These are phyloP conservation scores for Leptinotarsa defecta DNA, from an alignment of 1,140 invertebrate species.

Conservation along the genomic window DNA sequence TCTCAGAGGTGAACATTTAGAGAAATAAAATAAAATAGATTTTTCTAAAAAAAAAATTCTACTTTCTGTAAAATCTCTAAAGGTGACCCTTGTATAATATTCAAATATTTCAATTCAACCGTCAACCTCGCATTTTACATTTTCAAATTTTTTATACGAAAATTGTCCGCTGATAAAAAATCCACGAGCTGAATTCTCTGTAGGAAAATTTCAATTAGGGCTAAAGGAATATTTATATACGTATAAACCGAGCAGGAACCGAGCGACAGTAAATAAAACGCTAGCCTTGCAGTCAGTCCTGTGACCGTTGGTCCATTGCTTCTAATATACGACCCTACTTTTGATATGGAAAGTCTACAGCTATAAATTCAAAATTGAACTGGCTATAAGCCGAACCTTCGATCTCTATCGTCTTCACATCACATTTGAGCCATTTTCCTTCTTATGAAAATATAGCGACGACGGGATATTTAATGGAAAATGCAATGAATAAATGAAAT, in stretches of 20 bases:
- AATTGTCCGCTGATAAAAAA: too few relatives aligned
- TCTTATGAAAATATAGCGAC: background rate
- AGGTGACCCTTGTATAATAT: too few relatives aligned
- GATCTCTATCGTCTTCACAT: slow-evolving; percentile 41
- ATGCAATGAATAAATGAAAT: too few relatives aligned
- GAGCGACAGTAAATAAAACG: slow-evolving; percentile 26
- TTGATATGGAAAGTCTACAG: slow-evolving; percentile 46
- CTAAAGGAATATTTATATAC: background rate
- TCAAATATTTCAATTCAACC: too few relatives aligned
- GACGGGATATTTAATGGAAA: too few relatives aligned
- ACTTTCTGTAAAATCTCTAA: too few relatives aligned
- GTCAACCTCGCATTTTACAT: too few relatives aligned
- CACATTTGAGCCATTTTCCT: slow-evolving; percentile 15
- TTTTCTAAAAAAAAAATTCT: too few relatives aligned
- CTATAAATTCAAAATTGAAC: slow-evolving; percentile 51
- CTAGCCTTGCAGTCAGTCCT: slow-evolving; percentile 31
- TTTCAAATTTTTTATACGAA: too few relatives aligned
- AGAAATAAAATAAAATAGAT: too few relatives aligned
- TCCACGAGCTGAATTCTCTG: too few relatives aligned
- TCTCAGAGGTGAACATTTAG: too few relatives aligned
- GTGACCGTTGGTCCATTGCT: slow-evolving; percentile 48
- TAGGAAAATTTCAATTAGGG: background rate
- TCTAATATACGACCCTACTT: slow-evolving; percentile 47
- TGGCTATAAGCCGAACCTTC: slow-evolving; percentile 48
- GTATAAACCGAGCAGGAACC: background rate